phyloP scores from a whole-genome alignment of 2,113 vertebrate genomes.

The Paralichthys olivaceus region DNA sequence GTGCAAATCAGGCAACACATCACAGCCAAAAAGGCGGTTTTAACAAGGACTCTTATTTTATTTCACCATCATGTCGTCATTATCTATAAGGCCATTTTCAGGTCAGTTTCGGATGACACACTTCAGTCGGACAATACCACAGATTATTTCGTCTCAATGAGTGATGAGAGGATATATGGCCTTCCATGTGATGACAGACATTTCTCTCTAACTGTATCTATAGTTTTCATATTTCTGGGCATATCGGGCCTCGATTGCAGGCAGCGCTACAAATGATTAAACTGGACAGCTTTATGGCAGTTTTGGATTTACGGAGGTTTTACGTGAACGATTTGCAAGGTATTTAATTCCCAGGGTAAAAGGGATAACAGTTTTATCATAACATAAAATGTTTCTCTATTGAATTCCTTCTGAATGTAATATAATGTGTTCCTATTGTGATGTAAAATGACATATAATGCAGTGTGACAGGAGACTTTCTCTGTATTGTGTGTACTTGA shows the following conservation, averaged over 20 bases:
- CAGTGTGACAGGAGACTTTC: neutral
- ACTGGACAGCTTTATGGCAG: neutral
- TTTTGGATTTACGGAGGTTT: neutral
- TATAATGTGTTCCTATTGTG: neutral
- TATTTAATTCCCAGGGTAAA: neutral
- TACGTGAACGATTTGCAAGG: neutral
- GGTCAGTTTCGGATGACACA: constrained; percentile 43
- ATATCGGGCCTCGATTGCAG: constrained; percentile 1
- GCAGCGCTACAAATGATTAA: neutral
- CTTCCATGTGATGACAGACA: neutral
- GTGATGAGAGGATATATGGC: neutral
- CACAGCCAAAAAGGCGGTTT: constrained; percentile 21
- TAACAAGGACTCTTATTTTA: constrained; percentile 26
- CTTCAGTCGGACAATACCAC: constrained; percentile 5
- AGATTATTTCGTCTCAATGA: constrained; percentile 2
- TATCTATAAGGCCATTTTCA: constrained; percentile 23
- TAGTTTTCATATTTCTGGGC: neutral
- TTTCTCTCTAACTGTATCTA: neutral
- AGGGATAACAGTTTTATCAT: neutral
- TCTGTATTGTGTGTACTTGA: neutral
- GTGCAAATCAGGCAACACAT: constrained; percentile 63
- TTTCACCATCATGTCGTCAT: constrained; percentile 31
- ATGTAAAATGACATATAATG: neutral
- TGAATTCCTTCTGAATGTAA: neutral
- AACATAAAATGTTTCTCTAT: neutral